Evolutionary conservation across 2,113 vertebrate genomes (phyloP).

Genomic region (Candoia aspera): DNA sequence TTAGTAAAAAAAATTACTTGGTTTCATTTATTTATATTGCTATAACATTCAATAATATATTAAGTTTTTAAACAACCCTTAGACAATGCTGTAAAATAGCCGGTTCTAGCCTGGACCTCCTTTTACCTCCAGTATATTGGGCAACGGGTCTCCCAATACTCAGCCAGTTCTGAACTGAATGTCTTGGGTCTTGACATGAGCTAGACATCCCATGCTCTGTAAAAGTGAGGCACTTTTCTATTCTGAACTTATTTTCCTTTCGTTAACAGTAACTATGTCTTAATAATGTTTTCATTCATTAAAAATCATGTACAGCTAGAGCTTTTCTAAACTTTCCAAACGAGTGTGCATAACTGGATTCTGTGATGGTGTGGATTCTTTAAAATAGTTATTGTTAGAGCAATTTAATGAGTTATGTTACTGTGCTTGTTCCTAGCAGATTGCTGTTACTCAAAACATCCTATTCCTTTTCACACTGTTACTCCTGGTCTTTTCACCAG

Average conservation of each 20-base stretch:
- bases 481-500: neutral
- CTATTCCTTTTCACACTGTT: neutral
- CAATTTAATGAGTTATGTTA: neutral
- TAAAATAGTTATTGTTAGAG: neutral
- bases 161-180: neutral
- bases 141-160: neutral
- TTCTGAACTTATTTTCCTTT: neutral
- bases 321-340: neutral
- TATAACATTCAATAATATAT: neutral
- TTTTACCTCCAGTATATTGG: neutral
- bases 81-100: neutral
- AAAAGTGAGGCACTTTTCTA: neutral
- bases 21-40: neutral
- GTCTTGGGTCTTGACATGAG: neutral
- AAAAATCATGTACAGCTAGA: neutral
- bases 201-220: neutral
- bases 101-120: neutral
- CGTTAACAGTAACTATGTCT: neutral
- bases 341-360: neutral
- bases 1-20: neutral
- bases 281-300: neutral
- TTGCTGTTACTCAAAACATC: neutral
- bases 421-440: neutral
- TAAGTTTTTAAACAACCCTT: neutral
- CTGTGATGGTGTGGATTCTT: neutral